These are phyloP conservation scores for Carettochelys insculpta DNA, from an alignment of 2,113 vertebrate species.

Conservation along the genomic window DNA sequence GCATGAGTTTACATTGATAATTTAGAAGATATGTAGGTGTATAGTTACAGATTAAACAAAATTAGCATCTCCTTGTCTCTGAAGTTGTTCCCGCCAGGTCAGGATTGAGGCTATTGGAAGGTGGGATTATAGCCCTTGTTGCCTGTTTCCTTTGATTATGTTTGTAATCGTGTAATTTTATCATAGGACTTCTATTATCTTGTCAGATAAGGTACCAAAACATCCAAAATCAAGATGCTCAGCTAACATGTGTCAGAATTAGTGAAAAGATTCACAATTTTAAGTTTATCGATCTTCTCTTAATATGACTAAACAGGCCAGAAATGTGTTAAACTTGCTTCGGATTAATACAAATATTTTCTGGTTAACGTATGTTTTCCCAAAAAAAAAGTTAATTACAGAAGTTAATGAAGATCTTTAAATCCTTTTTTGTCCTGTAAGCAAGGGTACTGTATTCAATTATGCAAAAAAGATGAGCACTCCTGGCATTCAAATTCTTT, in stretches of 20 bases:
- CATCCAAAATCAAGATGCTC: background rate
- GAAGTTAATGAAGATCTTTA: background rate
- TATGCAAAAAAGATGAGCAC: background rate
- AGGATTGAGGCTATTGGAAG: background rate
- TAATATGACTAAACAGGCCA: background rate
- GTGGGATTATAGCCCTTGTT: background rate
- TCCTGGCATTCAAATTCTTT: slow-evolving; percentile 9
- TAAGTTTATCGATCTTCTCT: background rate
- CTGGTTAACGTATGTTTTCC: background rate
- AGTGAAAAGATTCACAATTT: background rate
- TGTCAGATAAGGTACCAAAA: background rate
- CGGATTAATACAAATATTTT: too few species aligned
- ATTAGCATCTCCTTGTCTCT: background rate
- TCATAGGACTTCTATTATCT: background rate
- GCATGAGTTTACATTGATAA: background rate
- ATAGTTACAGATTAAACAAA: background rate
- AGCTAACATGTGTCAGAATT: background rate
- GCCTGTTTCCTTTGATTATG: background rate
- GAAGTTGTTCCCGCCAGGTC: background rate
- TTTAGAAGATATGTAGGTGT: background rate
- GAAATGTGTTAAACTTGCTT: background rate
- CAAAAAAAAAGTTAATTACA: too few species aligned
- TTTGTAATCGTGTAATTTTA: background rate
- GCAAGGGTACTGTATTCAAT: background rate
- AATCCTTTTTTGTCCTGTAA: background rate